Conservation (phyloP, 1,140 invertebrate species). For the Oncopeltus fasciatus region DNA sequence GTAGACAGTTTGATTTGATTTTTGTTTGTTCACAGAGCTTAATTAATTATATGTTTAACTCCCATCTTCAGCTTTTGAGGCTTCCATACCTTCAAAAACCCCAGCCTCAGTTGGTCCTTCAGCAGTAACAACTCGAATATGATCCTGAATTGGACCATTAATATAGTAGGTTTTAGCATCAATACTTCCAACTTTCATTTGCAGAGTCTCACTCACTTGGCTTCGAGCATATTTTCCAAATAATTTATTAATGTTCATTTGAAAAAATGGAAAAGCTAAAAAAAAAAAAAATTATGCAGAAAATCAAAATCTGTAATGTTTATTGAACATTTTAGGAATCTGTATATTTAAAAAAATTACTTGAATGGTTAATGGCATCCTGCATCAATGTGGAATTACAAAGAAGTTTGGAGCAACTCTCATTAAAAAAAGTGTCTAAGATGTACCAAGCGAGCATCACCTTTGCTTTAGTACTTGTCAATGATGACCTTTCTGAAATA, state of each 20-base stretch:
- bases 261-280: conserved; percentile 13
- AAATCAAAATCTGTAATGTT: background rate
- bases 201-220: conserved; percentile 14
- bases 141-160: background rate
- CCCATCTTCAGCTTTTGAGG: too few relatives aligned
- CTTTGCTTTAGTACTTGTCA: conserved; percentile 41
- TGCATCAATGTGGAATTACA: background rate
- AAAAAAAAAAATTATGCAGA: background rate
- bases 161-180: conserved; percentile 1
- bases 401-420: background rate
- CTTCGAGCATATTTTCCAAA: conserved; percentile 8
- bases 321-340: too few relatives aligned
- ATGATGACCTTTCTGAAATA: conserved; percentile 32
- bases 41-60: too few relatives aligned
- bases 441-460: conserved; percentile 35
- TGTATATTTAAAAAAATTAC: background rate
- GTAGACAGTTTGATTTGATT: too few relatives aligned
- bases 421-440: conserved; percentile 23
- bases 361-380: background rate
- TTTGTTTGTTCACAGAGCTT: too few relatives aligned
- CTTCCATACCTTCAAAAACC: background rate
- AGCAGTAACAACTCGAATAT: background rate
- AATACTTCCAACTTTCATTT: conserved; percentile 10
- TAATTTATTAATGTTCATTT: conserved; percentile 10
- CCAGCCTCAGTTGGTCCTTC: background rate